Conservation (phyloP, 2,113 vertebrate genomes). For the Oryzias celebensis region DNA sequence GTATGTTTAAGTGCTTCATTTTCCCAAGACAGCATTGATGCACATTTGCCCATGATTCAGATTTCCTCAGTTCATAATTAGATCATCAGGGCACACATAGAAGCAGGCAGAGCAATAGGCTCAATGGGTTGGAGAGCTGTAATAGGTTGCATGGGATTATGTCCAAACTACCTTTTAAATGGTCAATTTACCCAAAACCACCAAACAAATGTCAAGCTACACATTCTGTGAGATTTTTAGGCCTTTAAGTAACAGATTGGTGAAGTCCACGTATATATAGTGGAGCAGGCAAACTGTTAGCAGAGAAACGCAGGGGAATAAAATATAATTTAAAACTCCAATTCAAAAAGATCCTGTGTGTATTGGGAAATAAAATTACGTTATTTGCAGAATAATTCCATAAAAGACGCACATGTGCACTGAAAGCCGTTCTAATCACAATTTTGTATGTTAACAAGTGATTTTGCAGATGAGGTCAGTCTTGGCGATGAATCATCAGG, state of each 20-base stretch:
- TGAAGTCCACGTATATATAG: neutral
- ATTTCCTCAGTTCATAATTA: slow-evolving; percentile 46
- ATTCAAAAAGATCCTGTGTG: too few relatives aligned
- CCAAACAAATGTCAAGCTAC: too few relatives aligned
- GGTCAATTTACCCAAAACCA: too few relatives aligned
- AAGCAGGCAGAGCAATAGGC: slow-evolving; percentile 13
- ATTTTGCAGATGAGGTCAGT: too few relatives aligned
- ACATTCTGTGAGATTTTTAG: too few relatives aligned
- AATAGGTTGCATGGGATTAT: slow-evolving; percentile 3
- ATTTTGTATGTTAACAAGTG: neutral
- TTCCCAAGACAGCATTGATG: slow-evolving; percentile 38
- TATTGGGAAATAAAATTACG: too few relatives aligned
- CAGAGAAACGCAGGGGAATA: neutral
- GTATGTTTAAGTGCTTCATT: slow-evolving; percentile 19
- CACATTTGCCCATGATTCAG: slow-evolving; percentile 39
- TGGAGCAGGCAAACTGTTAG: neutral
- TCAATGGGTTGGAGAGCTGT: slow-evolving; percentile 1
- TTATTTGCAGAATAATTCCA: too few relatives aligned
- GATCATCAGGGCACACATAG: slow-evolving; percentile 42
- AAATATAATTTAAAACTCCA: too few relatives aligned
- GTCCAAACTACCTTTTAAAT: neutral
- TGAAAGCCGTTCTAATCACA: neutral
- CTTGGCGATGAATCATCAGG: too few relatives aligned
- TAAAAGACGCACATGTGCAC: neutral
- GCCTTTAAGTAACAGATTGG: neutral